phyloP scores from a whole-genome alignment of 2,888 invertebrate genomes.

The Pocota personata region DNA sequence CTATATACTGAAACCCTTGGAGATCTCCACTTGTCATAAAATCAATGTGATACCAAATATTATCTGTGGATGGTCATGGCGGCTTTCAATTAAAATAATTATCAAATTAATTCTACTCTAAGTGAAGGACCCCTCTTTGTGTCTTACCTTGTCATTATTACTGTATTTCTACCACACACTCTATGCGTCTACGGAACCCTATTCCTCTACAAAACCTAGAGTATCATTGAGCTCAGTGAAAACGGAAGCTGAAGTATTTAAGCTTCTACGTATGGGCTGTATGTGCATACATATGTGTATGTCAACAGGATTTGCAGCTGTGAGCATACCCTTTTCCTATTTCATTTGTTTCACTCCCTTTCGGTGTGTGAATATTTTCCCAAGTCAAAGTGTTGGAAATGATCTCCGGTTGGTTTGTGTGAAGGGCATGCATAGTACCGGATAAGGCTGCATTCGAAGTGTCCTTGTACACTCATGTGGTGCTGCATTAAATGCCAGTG shows the following conservation, averaged over 20 bases:
- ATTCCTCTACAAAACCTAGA: constrained; percentile 26
- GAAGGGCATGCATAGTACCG: constrained; percentile 17
- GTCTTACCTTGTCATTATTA: background rate
- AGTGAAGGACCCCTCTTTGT: background rate
- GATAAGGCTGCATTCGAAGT: constrained; percentile 41
- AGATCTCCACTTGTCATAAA: background rate
- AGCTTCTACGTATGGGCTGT: constrained; percentile 19
- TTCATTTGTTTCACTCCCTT: constrained; percentile 4
- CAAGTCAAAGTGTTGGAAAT: constrained; percentile 54
- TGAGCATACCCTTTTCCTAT: constrained; percentile 13
- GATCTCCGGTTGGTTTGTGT: constrained; percentile 59
- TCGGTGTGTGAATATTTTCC: background rate
- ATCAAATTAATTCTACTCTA: too few species aligned
- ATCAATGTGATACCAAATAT: background rate
- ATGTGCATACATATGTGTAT: background rate
- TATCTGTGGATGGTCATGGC: background rate
- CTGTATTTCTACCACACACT: constrained; percentile 4
- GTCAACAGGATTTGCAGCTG: constrained; percentile 49
- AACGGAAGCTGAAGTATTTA: constrained; percentile 60
- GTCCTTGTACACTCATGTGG: background rate
- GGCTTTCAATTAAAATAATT: background rate
- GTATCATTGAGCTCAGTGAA: constrained; percentile 37
- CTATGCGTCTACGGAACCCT: background rate
- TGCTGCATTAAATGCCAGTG: constrained; percentile 55
- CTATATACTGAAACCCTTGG: too few species aligned